Evolutionary conservation across 2,113 vertebrate species (phyloP).

Genomic region (Dromiciops gliroides): DNA sequence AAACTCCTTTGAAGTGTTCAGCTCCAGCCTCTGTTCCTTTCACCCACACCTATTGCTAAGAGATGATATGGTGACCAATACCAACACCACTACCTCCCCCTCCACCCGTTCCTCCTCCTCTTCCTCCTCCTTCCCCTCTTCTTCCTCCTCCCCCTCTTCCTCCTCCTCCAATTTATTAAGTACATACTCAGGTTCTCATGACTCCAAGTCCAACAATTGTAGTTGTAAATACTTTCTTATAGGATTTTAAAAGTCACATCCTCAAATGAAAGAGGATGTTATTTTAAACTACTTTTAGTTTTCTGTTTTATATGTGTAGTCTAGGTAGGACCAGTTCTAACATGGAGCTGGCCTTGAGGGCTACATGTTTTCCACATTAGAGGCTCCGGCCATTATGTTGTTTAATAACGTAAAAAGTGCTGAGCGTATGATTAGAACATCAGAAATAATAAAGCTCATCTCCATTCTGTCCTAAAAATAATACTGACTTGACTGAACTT

Average conservation of each 20-base stretch:
- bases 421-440: neutral
- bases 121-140: too few relatives aligned
- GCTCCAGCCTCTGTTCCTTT: neutral
- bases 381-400: accelerated
- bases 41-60: neutral
- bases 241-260: neutral
- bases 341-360: neutral
- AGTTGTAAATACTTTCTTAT: neutral
- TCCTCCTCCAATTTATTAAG: neutral
- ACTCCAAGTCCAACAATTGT: neutral
- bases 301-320: neutral
- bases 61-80: too few relatives aligned
- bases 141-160: too few relatives aligned
- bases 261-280: neutral
- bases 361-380: neutral
- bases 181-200: neutral
- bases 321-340: neutral
- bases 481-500: neutral
- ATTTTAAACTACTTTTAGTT: neutral
- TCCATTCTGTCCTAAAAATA: neutral
- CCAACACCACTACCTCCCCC: too few relatives aligned
- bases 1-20: neutral
- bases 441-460: neutral
- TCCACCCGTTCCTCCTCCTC: neutral
- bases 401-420: neutral